These are phyloP conservation scores for Allygus modestus DNA, from an alignment of 2,888 invertebrate species.

Conservation along the genomic window DNA sequence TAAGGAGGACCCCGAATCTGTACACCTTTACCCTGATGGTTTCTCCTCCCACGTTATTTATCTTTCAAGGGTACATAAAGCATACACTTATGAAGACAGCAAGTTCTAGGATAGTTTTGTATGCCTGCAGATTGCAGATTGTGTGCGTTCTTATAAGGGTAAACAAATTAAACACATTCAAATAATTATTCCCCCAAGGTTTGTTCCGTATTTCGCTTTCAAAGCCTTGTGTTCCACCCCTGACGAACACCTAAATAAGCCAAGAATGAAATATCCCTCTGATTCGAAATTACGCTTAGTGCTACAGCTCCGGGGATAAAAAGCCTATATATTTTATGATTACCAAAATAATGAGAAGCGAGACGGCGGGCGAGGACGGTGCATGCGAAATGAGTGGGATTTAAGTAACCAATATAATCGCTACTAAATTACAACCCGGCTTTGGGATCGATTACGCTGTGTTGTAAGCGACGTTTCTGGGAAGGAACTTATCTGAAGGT, in stretches of 20 bases:
- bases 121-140: no score
- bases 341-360: conserved; percentile 64
- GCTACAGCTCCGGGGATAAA: conserved; percentile 56
- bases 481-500: no score
- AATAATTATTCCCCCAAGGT: no score
- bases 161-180: no score
- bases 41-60: no score
- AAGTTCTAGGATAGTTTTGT: no score
- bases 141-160: no score
- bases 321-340: conserved; percentile 66
- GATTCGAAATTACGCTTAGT: conserved; percentile 51
- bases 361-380: conserved; percentile 45
- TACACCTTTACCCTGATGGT: no score
- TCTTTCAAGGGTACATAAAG: no score
- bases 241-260: background rate
- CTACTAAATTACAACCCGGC: conserved; percentile 42
- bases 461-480: background rate
- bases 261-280: conserved; percentile 3
- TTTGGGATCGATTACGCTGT: background rate
- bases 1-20: no score
- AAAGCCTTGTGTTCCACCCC: background rate
- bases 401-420: conserved; percentile 43
- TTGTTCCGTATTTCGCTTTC: background rate
- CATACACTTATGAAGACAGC: no score
- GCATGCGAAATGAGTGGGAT: conserved; percentile 63